A percentile compares a stretch with the other conserved stretches of the same genome.
These are phyloP conservation scores for Antennarius striatus DNA, from an alignment of 2,113 vertebrate genomes.

Conservation along the genomic window DNA sequence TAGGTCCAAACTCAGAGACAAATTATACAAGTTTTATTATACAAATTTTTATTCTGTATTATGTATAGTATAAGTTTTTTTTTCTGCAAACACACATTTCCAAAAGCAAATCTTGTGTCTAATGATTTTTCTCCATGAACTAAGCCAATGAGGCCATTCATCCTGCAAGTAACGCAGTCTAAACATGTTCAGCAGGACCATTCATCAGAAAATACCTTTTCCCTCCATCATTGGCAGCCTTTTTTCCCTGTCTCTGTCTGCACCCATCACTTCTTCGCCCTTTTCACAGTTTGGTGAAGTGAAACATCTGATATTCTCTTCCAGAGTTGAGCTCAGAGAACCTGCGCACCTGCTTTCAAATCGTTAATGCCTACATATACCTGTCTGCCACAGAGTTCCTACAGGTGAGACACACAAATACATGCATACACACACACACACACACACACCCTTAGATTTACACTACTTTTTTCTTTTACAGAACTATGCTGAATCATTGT, in stretches of 20 bases:
- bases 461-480: constrained; percentile 44
- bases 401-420: constrained; percentile 81
- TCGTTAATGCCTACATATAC: constrained; percentile 94
- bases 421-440: neutral
- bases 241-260: neutral
- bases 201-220: neutral
- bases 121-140: neutral
- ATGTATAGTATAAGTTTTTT: too few relatives aligned
- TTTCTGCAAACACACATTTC: neutral
- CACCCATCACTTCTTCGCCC: constrained; percentile 3
- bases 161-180: neutral
- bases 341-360: constrained; percentile 94
- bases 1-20: too few relatives aligned
- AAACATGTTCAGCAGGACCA: neutral
- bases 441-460: neutral
- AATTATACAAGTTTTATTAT: too few relatives aligned
- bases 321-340: constrained; percentile 95
- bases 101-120: neutral
- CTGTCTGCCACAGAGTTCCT: constrained; percentile 92
- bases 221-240: neutral
- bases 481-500: constrained; percentile 89
- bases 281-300: constrained; percentile 22
- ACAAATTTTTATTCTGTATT: too few relatives aligned
- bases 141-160: neutral
- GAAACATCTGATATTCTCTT: constrained; percentile 64